Evolutionary conservation across 1,140 invertebrate genomes (phyloP).

Genomic region (Rhizoglyphus robini): DNA sequence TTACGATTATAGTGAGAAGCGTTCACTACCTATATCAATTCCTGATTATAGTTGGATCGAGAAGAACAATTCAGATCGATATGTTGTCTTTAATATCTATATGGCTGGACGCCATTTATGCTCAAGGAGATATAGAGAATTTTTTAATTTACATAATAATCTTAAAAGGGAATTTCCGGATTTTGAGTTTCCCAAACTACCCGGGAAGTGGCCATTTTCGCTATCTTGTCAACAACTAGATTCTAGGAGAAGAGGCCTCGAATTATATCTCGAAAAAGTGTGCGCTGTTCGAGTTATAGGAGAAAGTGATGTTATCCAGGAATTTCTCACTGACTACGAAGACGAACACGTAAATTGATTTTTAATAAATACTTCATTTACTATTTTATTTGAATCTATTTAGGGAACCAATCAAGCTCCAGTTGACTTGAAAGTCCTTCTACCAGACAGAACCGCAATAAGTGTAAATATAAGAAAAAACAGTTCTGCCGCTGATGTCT

Average conservation of each 20-base stretch:
- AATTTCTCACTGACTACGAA: conserved; percentile 84
- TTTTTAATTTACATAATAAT: conserved; percentile 70
- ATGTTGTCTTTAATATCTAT: conserved; percentile 94
- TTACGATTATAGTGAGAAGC: conserved; percentile 94
- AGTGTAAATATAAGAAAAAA: conserved; percentile 80
- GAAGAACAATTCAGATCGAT: conserved; percentile 55
- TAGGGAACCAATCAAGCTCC: conserved; percentile 57
- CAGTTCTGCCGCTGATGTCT: conserved; percentile 78
- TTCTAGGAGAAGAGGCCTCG: conserved; percentile 73
- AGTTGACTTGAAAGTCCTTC: conserved; percentile 76
- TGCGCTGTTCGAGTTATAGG: conserved; percentile 95
- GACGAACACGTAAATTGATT: conserved; percentile 48
- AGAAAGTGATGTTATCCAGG: conserved; percentile 91
- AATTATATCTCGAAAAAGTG: conserved; percentile 96
- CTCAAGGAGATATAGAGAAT: conserved; percentile 87
- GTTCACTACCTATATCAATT: conserved; percentile 92
- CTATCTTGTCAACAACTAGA: conserved; percentile 92
- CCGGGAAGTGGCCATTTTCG: conserved; percentile 96
- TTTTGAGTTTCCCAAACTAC: conserved; percentile 93
- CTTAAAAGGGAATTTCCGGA: conserved; percentile 92
- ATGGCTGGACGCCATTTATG: conserved; percentile 96
- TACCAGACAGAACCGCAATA: conserved; percentile 72
- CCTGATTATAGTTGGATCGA: conserved; percentile 76
- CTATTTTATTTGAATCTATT: too few species aligned
- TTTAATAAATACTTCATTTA: background rate